Conservation (phyloP, 2,797 vertebrate genomes). For the Labeo calbasu region DNA sequence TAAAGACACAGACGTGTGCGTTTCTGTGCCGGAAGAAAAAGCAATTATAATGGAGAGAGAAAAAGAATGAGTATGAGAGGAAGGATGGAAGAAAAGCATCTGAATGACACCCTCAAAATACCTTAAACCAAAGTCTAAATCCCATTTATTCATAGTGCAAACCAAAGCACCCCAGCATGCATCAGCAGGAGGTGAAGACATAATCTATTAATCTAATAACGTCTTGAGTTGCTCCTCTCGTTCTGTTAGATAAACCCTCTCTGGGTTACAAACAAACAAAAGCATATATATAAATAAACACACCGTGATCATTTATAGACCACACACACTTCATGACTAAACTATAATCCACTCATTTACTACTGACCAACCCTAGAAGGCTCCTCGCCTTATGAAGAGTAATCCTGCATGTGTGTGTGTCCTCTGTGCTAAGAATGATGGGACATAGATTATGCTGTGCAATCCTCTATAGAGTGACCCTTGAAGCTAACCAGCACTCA, state of each 20-base stretch:
- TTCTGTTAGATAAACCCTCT: neutral
- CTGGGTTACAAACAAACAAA: neutral
- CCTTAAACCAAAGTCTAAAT: neutral
- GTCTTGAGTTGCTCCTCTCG: neutral
- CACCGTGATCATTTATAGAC: neutral
- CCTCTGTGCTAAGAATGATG: conserved; percentile 8
- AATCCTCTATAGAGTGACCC: conserved; percentile 11
- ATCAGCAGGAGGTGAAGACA: neutral
- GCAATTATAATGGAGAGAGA: neutral
- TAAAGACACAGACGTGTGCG: neutral
- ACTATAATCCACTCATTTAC: conserved; percentile 4
- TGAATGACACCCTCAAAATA: neutral
- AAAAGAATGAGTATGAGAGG: neutral
- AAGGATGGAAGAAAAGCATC: neutral
- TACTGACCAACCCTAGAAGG: conserved; percentile 3
- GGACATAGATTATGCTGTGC: neutral
- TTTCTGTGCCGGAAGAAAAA: neutral
- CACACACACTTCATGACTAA: neutral
- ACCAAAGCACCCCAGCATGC: neutral
- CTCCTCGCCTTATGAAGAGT: conserved; percentile 9
- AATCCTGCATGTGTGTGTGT: conserved; percentile 14
- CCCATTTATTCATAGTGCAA: neutral
- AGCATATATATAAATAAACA: neutral
- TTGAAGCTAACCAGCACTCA: neutral
- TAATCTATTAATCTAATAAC: conserved; percentile 3